Conservation (phyloP, 1,140 invertebrate genomes). For the Drosophila sucinea region DNA sequence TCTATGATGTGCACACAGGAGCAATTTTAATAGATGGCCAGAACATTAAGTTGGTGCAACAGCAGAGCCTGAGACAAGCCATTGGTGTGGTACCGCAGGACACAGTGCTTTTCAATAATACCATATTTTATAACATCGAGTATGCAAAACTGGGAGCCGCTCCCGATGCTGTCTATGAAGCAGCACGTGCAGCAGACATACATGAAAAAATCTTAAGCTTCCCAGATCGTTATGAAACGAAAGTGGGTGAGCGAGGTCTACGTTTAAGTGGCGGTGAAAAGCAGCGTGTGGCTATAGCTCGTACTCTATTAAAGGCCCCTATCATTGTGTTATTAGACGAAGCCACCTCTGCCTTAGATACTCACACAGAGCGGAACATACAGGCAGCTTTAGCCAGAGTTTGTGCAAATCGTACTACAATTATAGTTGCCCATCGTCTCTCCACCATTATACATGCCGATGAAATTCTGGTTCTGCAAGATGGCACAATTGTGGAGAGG, state of each 20-base stretch:
- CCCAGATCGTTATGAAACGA: slow-evolving; percentile 93
- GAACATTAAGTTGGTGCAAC: slow-evolving; percentile 87
- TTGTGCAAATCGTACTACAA: slow-evolving; percentile 93
- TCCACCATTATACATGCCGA: slow-evolving; percentile 97
- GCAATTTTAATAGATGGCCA: slow-evolving; percentile 93
- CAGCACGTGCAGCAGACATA: slow-evolving; percentile 96
- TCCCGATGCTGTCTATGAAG: slow-evolving; percentile 93
- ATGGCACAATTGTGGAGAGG: slow-evolving; percentile 95
- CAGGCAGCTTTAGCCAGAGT: slow-evolving; percentile 90
- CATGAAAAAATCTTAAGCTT: slow-evolving; percentile 96
- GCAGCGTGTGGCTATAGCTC: slow-evolving; percentile 94
- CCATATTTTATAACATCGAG: slow-evolving; percentile 97
- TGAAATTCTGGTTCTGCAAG: slow-evolving; percentile 94
- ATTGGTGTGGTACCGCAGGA: slow-evolving; percentile 97
- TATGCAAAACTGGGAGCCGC: slow-evolving; percentile 93
- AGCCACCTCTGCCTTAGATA: slow-evolving; percentile 93
- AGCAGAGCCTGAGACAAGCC: slow-evolving; percentile 87
- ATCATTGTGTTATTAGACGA: slow-evolving; percentile 95
- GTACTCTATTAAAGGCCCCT: slow-evolving; percentile 94
- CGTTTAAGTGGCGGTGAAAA: slow-evolving; percentile 95
- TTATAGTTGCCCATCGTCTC: slow-evolving; percentile 96
- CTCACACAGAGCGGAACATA: slow-evolving; percentile 93
- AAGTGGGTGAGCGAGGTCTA: slow-evolving; percentile 92
- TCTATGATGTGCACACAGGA: slow-evolving; percentile 96
- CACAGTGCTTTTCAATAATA: slow-evolving; percentile 98